A percentile compares a stretch with the other conserved stretches of the same genome.
phyloP scores from a whole-genome alignment of 2,113 vertebrate species.

The Ascaphus truei region DNA sequence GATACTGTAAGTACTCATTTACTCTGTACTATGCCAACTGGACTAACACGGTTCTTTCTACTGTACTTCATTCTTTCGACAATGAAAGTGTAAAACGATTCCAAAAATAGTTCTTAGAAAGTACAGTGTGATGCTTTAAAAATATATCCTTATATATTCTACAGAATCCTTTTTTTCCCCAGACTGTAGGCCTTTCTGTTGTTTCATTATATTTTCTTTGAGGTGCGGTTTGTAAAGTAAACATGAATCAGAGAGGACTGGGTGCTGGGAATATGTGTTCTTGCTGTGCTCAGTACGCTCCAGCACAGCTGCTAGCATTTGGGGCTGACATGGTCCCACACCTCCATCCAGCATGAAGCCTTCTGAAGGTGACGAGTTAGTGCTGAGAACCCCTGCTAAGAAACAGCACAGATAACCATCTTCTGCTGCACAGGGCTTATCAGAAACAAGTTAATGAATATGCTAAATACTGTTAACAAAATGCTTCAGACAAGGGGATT shows the following conservation, averaged over 20 bases:
- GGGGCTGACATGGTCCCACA: constrained; percentile 38
- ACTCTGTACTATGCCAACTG: too few species aligned
- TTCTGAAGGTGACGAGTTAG: constrained; percentile 39
- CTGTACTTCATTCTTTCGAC: too few species aligned
- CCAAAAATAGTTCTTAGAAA: too few species aligned
- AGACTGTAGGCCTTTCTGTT: too few species aligned
- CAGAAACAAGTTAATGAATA: constrained; percentile 53
- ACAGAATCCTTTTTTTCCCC: too few species aligned
- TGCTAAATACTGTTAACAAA: constrained; percentile 49
- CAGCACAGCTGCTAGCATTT: constrained; percentile 52
- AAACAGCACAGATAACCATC: constrained; percentile 45
- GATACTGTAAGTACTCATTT: too few species aligned
- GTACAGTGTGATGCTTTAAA: too few species aligned
- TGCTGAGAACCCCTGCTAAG: constrained; percentile 47
- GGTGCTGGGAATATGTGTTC: constrained; percentile 31
- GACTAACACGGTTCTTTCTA: too few species aligned
- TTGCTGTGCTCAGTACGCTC: constrained; percentile 31
- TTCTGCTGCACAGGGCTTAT: constrained; percentile 43
- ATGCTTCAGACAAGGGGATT: constrained; percentile 32
- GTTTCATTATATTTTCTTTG: neutral
- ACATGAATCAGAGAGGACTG: constrained; percentile 26
- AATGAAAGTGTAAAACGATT: too few species aligned
- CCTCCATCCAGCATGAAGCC: constrained; percentile 38
- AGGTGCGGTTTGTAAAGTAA: constrained; percentile 31
- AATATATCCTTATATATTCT: too few species aligned